phyloP scores from a whole-genome alignment of 2,113 vertebrate species.

The Hymenochirus boettgeri region DNA sequence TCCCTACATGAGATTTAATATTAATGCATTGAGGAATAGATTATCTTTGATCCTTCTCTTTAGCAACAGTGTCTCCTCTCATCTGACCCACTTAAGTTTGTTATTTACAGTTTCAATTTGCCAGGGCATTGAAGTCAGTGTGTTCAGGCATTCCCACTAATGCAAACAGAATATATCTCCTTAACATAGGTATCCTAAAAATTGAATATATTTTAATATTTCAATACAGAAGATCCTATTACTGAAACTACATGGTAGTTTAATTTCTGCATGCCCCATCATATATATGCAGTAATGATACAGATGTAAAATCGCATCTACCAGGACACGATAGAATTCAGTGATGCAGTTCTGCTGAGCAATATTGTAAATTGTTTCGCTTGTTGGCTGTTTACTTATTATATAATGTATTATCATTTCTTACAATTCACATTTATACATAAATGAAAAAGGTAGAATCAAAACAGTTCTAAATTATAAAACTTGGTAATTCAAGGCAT shows the following conservation, averaged over 20 bases:
- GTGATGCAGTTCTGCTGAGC: neutral
- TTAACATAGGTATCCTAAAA: too few relatives aligned
- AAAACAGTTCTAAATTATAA: too few relatives aligned
- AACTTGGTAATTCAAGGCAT: too few relatives aligned
- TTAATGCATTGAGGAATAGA: constrained; percentile 12
- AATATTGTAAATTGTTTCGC: neutral
- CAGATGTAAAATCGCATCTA: neutral
- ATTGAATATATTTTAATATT: too few relatives aligned
- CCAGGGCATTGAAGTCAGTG: neutral
- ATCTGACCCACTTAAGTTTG: constrained; percentile 24
- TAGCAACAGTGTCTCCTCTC: constrained; percentile 22
- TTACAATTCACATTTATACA: too few relatives aligned
- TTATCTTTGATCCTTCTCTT: constrained; percentile 23
- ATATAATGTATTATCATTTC: too few relatives aligned
- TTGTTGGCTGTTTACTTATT: neutral
- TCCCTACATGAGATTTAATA: constrained; percentile 13
- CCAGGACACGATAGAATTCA: neutral
- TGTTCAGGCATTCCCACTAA: neutral
- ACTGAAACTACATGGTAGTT: neutral
- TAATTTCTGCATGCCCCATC: neutral
- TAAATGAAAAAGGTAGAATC: too few relatives aligned
- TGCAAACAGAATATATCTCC: neutral
- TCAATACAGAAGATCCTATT: neutral
- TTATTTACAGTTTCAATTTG: constrained; percentile 7
- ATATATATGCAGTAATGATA: neutral